Base-by-base conservation (phyloP, 2,888 invertebrate species). In the Andrena trimmerana region DNA sequence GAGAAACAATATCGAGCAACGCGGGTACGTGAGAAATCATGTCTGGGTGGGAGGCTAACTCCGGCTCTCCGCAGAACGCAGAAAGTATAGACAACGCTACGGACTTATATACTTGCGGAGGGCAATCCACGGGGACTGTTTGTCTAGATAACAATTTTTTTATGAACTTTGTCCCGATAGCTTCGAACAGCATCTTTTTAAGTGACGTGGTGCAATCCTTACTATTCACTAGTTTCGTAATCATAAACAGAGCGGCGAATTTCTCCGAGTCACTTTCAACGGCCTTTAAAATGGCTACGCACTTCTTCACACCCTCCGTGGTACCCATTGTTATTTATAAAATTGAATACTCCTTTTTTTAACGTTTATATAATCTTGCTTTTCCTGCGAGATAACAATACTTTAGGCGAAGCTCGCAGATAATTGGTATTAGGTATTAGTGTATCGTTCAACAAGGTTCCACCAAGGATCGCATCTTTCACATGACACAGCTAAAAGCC, bases 181-280 rank as follows among this genome's bases (percentile, higher is more conserved):
- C 97, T 94, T 98, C 97, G 91, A 98, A 98, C 2, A 99, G 95
- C 48, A 97, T 95, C 91, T 96, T 97, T 93, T 97, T 97, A n/a
- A 96, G 96, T 0, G 94, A 93, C n/a, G 96, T 95, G 10, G 96
- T 95, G 92, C 98, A 97, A 90, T 98, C 97, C 92, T 97, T 97
- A 86, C 97, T 96, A 94, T 97, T 97, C 54, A 98, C 97, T 72
- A 98, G 94, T 94, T 98, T 98, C 2, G 98, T 98, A 71, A 98
- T 98, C 97, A 98, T 97, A 93, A 98, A 98, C 68, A 98, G 95
- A 0, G 97, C 98, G 57, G 98, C 98, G 93, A 98, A 98, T 93
- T 98, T 98, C 94, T 98, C 98, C 0, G 98, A 98, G 94, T 98
- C 98, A 93, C 96, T 97, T 90, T 96, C 96, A 13, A 98, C 97